Evolutionary conservation across 1,140 invertebrate genomes (phyloP).

Genomic region (Drosophila ironensis): DNA sequence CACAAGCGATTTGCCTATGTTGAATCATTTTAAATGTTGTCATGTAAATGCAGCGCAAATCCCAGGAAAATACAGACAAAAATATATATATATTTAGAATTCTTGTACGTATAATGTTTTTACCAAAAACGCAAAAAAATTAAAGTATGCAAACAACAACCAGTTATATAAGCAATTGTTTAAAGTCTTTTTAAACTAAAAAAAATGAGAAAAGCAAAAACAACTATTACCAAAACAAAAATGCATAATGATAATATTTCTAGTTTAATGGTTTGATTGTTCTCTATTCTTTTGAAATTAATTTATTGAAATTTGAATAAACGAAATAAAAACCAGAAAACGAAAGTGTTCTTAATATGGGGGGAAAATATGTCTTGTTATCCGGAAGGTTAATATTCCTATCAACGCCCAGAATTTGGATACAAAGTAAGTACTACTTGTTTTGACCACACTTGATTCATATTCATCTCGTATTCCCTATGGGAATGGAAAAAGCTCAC

Average conservation of each 20-base stretch:
- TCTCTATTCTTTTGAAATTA: constrained; percentile 74
- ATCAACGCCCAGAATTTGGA: too few species aligned
- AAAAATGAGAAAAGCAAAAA: constrained; percentile 16
- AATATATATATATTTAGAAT: constrained; percentile 46
- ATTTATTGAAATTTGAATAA: constrained; percentile 77
- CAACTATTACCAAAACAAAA: constrained; percentile 33
- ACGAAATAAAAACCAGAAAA: constrained; percentile 29
- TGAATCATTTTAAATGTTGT: constrained; percentile 65
- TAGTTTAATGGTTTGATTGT: constrained; percentile 78
- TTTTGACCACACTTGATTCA: neutral
- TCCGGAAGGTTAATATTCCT: too few species aligned
- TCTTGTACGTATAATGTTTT: constrained; percentile 68
- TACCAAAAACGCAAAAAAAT: constrained; percentile 37
- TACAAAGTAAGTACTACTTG: neutral
- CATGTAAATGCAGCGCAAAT: constrained; percentile 40
- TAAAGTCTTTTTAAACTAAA: constrained; percentile 66
- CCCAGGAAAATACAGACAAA: constrained; percentile 16
- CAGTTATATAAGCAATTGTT: constrained; percentile 72
- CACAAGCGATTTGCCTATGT: constrained; percentile 34
- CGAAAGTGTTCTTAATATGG: neutral
- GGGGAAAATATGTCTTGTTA: too few species aligned
- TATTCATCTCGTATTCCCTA: too few species aligned
- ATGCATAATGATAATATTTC: constrained; percentile 65
- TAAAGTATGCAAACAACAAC: constrained; percentile 37
- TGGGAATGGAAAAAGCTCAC: neutral